A percentile compares a stretch with the other conserved stretches of the same genome.
Conservation (phyloP, 2,113 vertebrate species). For the Ploceus nigricollis region DNA sequence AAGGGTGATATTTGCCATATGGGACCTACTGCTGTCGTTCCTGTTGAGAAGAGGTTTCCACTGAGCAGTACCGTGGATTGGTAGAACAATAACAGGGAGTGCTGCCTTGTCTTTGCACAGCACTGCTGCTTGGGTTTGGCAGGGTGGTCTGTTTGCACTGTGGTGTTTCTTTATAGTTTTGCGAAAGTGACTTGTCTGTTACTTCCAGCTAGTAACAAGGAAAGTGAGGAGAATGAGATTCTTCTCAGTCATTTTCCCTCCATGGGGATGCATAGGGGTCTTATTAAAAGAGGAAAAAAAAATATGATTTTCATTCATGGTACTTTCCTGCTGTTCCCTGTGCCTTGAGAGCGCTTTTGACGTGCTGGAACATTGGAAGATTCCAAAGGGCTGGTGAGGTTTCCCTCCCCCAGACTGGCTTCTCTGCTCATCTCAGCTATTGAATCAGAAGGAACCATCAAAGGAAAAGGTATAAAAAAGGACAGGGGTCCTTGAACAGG, state of each 20-base stretch:
- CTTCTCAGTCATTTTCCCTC: background rate
- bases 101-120: accelerated
- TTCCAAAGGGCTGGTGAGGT: background rate
- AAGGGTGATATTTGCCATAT: background rate
- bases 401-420: background rate
- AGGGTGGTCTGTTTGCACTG: background rate
- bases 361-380: background rate
- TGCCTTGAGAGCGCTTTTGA: background rate
- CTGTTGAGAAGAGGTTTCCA: background rate
- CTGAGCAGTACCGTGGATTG: background rate
- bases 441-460: background rate
- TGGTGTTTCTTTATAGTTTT: background rate
- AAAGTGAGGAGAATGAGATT: background rate
- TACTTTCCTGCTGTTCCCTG: background rate
- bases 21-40: background rate
- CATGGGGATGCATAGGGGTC: background rate
- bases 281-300: background rate
- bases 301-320: background rate
- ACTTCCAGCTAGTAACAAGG: background rate
- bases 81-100: accelerated
- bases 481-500: background rate
- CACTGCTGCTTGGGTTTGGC: background rate
- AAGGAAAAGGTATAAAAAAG: background rate
- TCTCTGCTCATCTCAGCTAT: background rate
- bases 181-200: background rate